A percentile compares a stretch with the other conserved stretches of the same genome.
Conservation (phyloP, 2,113 vertebrate genomes). For the Brachirus orientalis region DNA sequence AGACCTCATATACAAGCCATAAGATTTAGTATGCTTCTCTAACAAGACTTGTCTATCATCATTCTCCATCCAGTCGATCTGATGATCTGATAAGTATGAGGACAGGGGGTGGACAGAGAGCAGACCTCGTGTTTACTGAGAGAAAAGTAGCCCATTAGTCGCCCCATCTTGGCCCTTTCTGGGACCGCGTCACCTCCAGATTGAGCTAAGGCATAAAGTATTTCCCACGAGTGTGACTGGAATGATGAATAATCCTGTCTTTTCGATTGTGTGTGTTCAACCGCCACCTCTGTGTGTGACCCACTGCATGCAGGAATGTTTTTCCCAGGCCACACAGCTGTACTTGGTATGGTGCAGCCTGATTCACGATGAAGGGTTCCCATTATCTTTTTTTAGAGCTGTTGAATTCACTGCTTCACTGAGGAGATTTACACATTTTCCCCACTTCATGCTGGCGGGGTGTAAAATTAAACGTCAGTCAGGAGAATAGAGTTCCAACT, state of each 20-base stretch:
- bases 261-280: conserved; percentile 47
- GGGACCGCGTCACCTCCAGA: conserved; percentile 14
- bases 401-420: conserved; percentile 37
- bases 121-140: conserved; percentile 29
- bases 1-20: conserved; percentile 42
- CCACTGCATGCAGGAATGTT: conserved; percentile 43
- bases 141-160: background rate
- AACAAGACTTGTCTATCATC: conserved; percentile 31
- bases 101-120: conserved; percentile 46
- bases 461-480: conserved; percentile 39
- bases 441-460: conserved; percentile 33
- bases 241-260: conserved; percentile 40
- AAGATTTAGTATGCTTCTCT: conserved; percentile 40
- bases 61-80: conserved; percentile 35
- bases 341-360: conserved; percentile 28
- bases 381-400: conserved; percentile 51
- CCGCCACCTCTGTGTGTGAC: conserved; percentile 29
- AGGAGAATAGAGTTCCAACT: conserved; percentile 26
- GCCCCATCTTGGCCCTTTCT: background rate
- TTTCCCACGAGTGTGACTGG: conserved; percentile 13
- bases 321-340: conserved; percentile 52
- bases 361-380: conserved; percentile 46
- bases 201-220: conserved; percentile 16
- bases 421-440: conserved; percentile 45
- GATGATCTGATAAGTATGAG: conserved; percentile 42